phyloP scores from a whole-genome alignment of 2,113 vertebrate species.

The Protobothrops flavoviridis region DNA sequence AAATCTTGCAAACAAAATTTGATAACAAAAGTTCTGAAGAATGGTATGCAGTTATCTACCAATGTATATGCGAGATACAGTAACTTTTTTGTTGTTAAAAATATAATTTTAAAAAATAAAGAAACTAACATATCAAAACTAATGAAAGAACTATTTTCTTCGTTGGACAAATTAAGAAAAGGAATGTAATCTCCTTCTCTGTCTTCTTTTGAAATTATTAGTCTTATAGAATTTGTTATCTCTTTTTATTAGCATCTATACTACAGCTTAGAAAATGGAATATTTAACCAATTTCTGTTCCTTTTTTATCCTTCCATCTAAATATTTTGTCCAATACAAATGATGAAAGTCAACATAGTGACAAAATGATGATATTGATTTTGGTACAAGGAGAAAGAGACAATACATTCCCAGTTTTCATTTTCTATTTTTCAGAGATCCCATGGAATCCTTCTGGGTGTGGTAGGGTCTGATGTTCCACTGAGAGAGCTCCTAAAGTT shows the following conservation, averaged over 20 bases:
- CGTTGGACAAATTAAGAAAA: neutral
- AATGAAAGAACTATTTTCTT: neutral
- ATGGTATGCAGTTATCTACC: neutral
- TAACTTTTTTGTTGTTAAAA: neutral
- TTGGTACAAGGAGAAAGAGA: neutral
- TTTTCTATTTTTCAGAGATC: constrained; percentile 76
- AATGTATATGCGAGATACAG: neutral
- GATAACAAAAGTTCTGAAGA: neutral
- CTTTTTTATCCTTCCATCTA: neutral
- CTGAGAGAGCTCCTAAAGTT: constrained; percentile 89
- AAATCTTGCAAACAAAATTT: neutral
- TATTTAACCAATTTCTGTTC: neutral
- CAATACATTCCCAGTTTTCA: neutral
- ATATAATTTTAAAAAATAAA: neutral
- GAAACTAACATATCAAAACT: neutral
- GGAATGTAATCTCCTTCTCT: neutral
- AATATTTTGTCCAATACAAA: neutral
- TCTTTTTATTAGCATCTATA: neutral
- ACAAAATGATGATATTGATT: neutral
- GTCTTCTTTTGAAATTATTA: neutral
- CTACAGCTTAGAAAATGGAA: neutral
- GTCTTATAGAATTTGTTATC: neutral
- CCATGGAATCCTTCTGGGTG: constrained; percentile 92
- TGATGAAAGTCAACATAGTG: neutral
- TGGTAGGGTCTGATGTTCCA: constrained; percentile 91